phyloP scores from a whole-genome alignment of 2,113 vertebrate genomes.

The Lepus americanus region DNA sequence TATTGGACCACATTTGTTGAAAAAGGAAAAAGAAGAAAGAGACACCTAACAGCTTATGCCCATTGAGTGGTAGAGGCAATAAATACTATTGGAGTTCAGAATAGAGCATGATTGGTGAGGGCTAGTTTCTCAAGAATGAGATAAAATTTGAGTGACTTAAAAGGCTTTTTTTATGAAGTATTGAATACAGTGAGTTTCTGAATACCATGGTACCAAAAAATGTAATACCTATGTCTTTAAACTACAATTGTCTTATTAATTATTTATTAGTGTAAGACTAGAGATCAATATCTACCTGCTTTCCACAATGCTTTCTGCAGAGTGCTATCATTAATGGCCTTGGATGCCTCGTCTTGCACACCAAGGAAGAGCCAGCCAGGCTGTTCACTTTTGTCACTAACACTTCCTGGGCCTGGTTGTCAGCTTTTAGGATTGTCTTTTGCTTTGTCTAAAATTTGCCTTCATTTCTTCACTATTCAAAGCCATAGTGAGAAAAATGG shows the following conservation, averaged over 20 bases:
- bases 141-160: conserved; percentile 9
- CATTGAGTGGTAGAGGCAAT: neutral
- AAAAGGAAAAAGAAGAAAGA: neutral
- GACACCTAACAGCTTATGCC: conserved; percentile 8
- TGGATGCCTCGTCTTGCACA: neutral
- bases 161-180: conserved; percentile 38
- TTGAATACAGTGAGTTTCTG: conserved; percentile 38
- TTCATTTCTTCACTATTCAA: neutral
- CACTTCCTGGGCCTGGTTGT: neutral
- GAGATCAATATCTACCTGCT: conserved; percentile 65
- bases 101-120: neutral
- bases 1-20: conserved; percentile 33
- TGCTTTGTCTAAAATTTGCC: conserved; percentile 39
- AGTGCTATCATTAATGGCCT: conserved; percentile 42
- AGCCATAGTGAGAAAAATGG: conserved; percentile 43
- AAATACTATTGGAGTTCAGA: conserved; percentile 40
- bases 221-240: conserved; percentile 45
- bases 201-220: neutral
- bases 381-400: conserved; percentile 29
- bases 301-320: conserved; percentile 47
- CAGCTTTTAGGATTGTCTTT: conserved; percentile 71
- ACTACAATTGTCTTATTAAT: conserved; percentile 67
- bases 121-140: neutral
- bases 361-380: neutral
- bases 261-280: conserved; percentile 62